phyloP scores from a whole-genome alignment of 2,113 vertebrate genomes.

The Brienomyrus longianalis region DNA sequence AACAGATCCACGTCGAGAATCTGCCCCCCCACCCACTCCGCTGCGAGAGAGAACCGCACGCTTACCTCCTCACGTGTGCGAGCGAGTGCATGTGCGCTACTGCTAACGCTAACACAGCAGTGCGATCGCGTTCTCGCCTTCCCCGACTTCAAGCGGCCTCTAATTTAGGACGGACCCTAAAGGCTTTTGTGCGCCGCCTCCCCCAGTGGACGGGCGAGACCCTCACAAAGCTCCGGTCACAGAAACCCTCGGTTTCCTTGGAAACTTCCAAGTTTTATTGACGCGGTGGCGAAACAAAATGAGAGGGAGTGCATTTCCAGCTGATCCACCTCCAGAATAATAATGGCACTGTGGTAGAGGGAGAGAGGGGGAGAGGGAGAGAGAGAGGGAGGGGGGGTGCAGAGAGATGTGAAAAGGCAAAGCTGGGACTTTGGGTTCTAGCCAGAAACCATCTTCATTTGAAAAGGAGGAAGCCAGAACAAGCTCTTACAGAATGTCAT shows the following conservation, averaged over 20 bases:
- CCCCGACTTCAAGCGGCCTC: slow-evolving; percentile 46
- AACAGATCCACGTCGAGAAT: neutral
- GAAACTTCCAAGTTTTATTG: slow-evolving; percentile 71
- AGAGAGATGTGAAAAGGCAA: slow-evolving; percentile 41
- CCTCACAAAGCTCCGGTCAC: slow-evolving; percentile 75
- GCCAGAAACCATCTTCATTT: slow-evolving; percentile 29
- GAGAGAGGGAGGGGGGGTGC: slow-evolving; percentile 35
- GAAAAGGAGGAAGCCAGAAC: slow-evolving; percentile 16
- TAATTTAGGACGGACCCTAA: slow-evolving; percentile 37
- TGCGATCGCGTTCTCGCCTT: slow-evolving; percentile 43
- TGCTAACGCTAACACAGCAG: slow-evolving; percentile 34
- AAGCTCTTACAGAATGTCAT: slow-evolving; percentile 32
- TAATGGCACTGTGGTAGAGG: slow-evolving; percentile 53
- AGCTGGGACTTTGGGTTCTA: slow-evolving; percentile 36
- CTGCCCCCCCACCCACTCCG: neutral
- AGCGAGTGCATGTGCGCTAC: slow-evolving; percentile 41
- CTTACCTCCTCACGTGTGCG: slow-evolving; percentile 51
- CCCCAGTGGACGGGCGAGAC: slow-evolving; percentile 68
- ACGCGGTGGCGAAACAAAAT: slow-evolving; percentile 45
- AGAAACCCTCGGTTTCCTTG: slow-evolving; percentile 88
- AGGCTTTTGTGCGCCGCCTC: slow-evolving; percentile 68
- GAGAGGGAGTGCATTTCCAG: slow-evolving; percentile 53
- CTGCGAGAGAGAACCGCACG: neutral
- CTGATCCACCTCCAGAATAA: slow-evolving; percentile 61
- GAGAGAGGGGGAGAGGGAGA: slow-evolving; percentile 37